Percentiles rank a stretch among this genome's conserved stretches.
phyloP scores from a whole-genome alignment of 2,888 invertebrate species.

The Lobophora halterata region DNA sequence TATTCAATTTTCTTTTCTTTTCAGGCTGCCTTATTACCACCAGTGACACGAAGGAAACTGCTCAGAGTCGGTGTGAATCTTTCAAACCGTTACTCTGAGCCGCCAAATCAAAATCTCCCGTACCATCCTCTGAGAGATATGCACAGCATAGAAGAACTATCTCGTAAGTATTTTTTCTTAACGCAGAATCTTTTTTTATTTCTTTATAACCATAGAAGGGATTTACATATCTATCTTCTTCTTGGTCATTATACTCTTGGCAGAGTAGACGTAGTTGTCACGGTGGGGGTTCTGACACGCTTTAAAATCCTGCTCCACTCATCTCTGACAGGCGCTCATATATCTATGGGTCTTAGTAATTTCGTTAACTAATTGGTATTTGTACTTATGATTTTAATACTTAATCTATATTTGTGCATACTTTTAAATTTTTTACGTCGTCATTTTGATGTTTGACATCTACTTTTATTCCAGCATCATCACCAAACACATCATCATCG shows the following conservation, averaged over 20 bases:
- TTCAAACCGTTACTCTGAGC: slow-evolving; percentile 83
- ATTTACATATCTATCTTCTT: too few relatives aligned
- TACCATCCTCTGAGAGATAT: slow-evolving; percentile 75
- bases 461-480: slow-evolving; percentile 58
- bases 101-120: slow-evolving; percentile 76
- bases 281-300: too few relatives aligned
- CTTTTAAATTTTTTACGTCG: background rate
- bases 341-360: too few relatives aligned
- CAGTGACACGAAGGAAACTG: slow-evolving; percentile 70
- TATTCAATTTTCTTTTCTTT: slow-evolving; percentile 16
- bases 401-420: too few relatives aligned
- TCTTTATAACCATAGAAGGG: too few relatives aligned
- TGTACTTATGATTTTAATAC: too few relatives aligned
- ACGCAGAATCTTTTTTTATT: too few relatives aligned
- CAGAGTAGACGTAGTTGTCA: too few relatives aligned
- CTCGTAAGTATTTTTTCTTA: slow-evolving; percentile 46
- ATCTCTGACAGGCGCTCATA: too few relatives aligned
- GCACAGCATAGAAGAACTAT: slow-evolving; percentile 78
- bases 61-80: slow-evolving; percentile 64
- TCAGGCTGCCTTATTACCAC: slow-evolving; percentile 64
- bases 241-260: too few relatives aligned
- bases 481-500: slow-evolving; percentile 82
- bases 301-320: too few relatives aligned
- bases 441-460: background rate
- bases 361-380: too few relatives aligned